These are phyloP conservation scores for Brachyhypopomus occidentalis DNA, from an alignment of 2,113 vertebrate species.

Conservation along the genomic window DNA sequence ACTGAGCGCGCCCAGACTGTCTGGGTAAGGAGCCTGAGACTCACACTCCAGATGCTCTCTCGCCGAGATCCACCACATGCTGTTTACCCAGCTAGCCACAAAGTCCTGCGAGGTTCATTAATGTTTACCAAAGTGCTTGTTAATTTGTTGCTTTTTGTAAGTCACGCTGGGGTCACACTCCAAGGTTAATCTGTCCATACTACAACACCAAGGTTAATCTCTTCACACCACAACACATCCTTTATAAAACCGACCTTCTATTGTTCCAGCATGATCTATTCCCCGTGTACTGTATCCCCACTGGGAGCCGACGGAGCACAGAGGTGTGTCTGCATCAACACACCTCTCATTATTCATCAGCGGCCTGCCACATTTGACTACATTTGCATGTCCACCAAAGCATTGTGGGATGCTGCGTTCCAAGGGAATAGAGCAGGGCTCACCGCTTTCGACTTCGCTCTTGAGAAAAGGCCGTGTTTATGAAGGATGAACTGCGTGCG, in stretches of 20 bases:
- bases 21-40: too few relatives aligned
- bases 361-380: slow-evolving; percentile 19
- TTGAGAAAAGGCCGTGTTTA: slow-evolving; percentile 34
- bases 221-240: not conserved
- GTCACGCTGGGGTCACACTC: not conserved
- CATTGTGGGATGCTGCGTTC: slow-evolving; percentile 43
- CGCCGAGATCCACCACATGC: not conserved
- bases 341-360: slow-evolving; percentile 32
- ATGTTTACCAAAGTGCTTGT: not conserved
- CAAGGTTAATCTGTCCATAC: not conserved
- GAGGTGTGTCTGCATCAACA: slow-evolving; percentile 4
- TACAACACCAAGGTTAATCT: not conserved
- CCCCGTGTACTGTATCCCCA: not conserved
- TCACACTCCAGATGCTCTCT: not conserved
- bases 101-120: not conserved
- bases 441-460: slow-evolving; percentile 30
- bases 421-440: not conserved
- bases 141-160: not conserved
- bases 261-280: slow-evolving; percentile 12
- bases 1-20: too few relatives aligned
- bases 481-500: not conserved
- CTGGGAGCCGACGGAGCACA: not conserved
- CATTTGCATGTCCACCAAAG: slow-evolving; percentile 32
- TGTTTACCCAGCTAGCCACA: not conserved
- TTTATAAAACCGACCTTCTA: not conserved